Evolutionary conservation across 2,888 invertebrate species (phyloP).

Genomic region (Tetramorium bicarinatum): DNA sequence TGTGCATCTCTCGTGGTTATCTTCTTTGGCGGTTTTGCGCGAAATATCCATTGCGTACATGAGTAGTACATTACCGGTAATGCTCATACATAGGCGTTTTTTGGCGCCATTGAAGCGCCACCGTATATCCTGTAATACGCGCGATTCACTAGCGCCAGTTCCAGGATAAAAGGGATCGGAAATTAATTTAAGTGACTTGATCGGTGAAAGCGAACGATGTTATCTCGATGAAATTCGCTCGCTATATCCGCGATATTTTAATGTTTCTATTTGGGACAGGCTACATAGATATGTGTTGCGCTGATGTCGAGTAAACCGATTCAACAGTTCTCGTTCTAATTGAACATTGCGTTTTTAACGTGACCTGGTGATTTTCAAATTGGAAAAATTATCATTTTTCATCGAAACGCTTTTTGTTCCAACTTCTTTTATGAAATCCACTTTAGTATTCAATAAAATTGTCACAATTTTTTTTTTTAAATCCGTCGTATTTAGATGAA

Average conservation of each 20-base stretch:
- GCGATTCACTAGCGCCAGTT: constrained; percentile 32
- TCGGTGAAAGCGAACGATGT: constrained; percentile 31
- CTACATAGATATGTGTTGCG: not conserved
- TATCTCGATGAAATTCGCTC: constrained; percentile 36
- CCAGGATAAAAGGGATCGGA: constrained; percentile 44
- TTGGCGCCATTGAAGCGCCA: constrained; percentile 31
- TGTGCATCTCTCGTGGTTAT: constrained; percentile 34
- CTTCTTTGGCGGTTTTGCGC: constrained; percentile 34
- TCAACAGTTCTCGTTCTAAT: constrained; percentile 15
- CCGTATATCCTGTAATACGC: constrained; percentile 25
- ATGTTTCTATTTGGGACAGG: not conserved
- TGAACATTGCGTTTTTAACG: constrained; percentile 20
- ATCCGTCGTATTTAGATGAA: not conserved
- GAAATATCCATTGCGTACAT: constrained; percentile 21
- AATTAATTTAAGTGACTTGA: constrained; percentile 53
- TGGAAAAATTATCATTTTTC: not conserved
- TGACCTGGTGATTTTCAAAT: not conserved
- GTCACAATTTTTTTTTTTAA: too few species aligned
- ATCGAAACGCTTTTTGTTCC: not conserved
- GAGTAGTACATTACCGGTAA: constrained; percentile 46
- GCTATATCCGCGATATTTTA: constrained; percentile 26
- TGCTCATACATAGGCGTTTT: constrained; percentile 45
- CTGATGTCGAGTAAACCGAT: constrained; percentile 10
- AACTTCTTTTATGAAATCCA: not conserved
- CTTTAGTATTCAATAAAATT: not conserved